Percentiles rank a stretch among this genome's conserved stretches.
phyloP scores from a whole-genome alignment of 2,888 invertebrate genomes.

The Seira sanloemensis region DNA sequence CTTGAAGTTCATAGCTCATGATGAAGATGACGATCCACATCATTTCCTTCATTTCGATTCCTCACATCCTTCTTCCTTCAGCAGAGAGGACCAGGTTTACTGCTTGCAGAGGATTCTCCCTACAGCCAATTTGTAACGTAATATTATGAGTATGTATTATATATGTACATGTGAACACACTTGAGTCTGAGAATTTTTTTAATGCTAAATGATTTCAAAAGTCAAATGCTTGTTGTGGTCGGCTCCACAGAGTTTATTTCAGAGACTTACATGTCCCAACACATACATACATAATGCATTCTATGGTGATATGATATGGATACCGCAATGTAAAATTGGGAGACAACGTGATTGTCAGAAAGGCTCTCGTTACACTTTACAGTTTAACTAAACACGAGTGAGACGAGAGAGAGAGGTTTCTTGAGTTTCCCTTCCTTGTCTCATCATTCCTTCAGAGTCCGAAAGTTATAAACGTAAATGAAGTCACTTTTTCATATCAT shows the following conservation, averaged over 20 bases:
- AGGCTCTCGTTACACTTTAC: too few relatives aligned
- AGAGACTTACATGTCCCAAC: neutral
- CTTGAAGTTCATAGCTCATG: too few relatives aligned
- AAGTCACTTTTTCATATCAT: neutral
- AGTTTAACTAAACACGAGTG: too few relatives aligned
- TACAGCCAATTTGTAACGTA: too few relatives aligned
- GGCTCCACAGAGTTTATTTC: neutral
- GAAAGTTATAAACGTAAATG: neutral
- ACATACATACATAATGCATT: neutral
- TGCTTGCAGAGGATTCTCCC: neutral
- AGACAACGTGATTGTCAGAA: neutral
- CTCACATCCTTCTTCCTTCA: neutral
- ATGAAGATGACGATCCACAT: slow-evolving; percentile 22
- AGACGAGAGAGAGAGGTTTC: too few relatives aligned
- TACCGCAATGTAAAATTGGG: neutral
- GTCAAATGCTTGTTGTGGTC: neutral
- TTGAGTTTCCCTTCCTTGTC: neutral
- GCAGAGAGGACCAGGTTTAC: neutral
- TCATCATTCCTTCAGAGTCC: neutral
- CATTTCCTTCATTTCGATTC: slow-evolving; percentile 19
- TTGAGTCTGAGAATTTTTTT: too few relatives aligned
- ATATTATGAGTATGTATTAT: too few relatives aligned
- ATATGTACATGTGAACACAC: too few relatives aligned
- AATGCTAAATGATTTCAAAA: too few relatives aligned
- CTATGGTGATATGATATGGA: neutral